Evolutionary conservation across 2,888 invertebrate species (phyloP), one percentile per base, ranked within the genome.

Genomic region (Gisinianus flammeolus): DNA sequence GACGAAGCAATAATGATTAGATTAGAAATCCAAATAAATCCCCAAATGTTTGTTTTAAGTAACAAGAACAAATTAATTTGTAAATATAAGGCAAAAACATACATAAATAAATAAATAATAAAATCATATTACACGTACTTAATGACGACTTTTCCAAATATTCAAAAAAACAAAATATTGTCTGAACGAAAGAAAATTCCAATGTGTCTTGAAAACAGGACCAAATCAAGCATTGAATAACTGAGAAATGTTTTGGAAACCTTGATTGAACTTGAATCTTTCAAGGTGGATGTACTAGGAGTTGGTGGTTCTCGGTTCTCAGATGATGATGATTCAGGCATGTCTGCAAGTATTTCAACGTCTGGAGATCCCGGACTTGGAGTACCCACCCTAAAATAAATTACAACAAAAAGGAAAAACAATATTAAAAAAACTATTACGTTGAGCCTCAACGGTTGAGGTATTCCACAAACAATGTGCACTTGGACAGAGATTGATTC

Each of bases 301-400:
- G 85, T 80, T 62, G 81, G 81, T 54, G 81, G 82, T 30, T 87
- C 87, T 35, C 86, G 85, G 30, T 81, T 81, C 4, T 54, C 54
- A 8, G 54, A 10, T 24, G 83, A 81, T 0, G 81, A 81, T 44
- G 87, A 86, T 80, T 88, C 88, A 16, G 88, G 87, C 87, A 87
- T 87, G 31, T 88, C 88, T 80, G 78, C 79, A 44, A 77, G 64
- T 31, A 69, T 70, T 75, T 83, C 82, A 58, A 66, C 80, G 76
- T 83, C 83, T 62, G 82, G 83, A 26, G 81, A 81, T 22, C 79
- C 84, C n/a, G 83, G 83, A 77, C 82, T 83, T 16, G 85, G 83
- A 79, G 83, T 84, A 69, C 83, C 81, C 26, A 79, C 76, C 79
- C 85, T 81, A 79, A 22, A 31, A 44, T 3, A 56, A 58, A 31